Base-by-base conservation (phyloP, 2,113 vertebrate genomes). In the Lipotes vexillifer region DNA sequence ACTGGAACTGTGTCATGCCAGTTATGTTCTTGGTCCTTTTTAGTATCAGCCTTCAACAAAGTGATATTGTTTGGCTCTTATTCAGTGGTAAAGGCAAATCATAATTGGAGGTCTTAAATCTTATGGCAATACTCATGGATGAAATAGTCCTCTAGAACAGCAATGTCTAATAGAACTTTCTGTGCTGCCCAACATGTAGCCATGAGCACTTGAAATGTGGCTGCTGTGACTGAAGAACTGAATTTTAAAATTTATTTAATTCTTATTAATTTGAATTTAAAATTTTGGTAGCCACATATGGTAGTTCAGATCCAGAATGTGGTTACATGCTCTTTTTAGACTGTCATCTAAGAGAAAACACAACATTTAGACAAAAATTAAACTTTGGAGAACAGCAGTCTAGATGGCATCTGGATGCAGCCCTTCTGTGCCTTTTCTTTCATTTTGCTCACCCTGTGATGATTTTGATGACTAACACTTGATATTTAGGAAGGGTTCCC, bases 1-100 rank as follows among this genome's bases (percentile, higher is more conserved):
- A 2, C 31, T 49, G 4, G 61, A 69, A 29, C 17, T 1, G 1
- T 11, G 11, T 38, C 20, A 8, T 2, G 4, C 33, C 38, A 27
- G 23, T 3, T 7, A 9, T 13, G 25, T 29, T 29, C 72, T 63
- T 55, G 52, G 41, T 25, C 38, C 17, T 69, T 20, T n/a, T 69
- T 27, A 55, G 6, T 0, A 29, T 63, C 44, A 15, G 2, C n/a
- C 78, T 78, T 44, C 69, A 52, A 36, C 69, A 31, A 59, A 41
- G 63, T 52, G 49, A 20, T 23, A 17, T 59, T 59, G 27, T 52
- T 29, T 41, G 36, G 52, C 36, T 86, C 3, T 27, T 23, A 18
- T 33, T 77, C 38, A 10, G 33, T 25, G 55, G 25, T 31, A 75
- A 57, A 68, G 10, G 10, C 5, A 33, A 41, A 38, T 61, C 27